Percentiles rank a stretch among this genome's conserved stretches.
phyloP scores from a whole-genome alignment of 2,888 invertebrate species.

The Eristalis tenax region DNA sequence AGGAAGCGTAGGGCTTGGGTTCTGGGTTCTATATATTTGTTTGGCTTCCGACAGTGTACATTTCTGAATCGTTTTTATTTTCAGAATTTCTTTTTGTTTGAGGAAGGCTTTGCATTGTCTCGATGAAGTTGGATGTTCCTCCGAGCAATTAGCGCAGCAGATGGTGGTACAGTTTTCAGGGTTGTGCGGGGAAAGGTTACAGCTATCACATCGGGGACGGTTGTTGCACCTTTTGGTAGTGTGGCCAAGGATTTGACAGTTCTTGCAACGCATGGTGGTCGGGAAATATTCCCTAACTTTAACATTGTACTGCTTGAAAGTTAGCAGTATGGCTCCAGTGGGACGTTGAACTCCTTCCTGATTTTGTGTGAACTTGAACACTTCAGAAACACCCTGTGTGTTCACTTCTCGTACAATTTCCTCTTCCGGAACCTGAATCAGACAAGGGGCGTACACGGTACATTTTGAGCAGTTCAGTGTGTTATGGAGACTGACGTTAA shows the following conservation, averaged over 20 bases:
- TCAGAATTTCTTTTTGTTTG: background rate
- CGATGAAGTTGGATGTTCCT: background rate
- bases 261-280: background rate
- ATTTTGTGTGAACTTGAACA: constrained; percentile 24
- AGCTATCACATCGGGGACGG: background rate
- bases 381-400: constrained; percentile 14
- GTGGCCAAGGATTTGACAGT: background rate
- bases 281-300: constrained; percentile 1
- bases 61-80: background rate
- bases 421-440: constrained; percentile 18
- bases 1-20: background rate
- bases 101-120: background rate
- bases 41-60: background rate
- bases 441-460: constrained; percentile 23
- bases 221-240: background rate
- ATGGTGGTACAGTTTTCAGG: background rate
- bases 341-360: background rate
- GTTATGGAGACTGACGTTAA: background rate
- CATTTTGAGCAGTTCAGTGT: constrained; percentile 2
- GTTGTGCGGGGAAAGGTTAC: background rate
- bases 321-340: background rate
- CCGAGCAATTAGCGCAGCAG: background rate
- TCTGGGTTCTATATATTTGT: background rate
- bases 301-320: background rate
- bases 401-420: constrained; percentile 21